Base-by-base conservation (phyloP, 2,113 vertebrate species). In the Anguilla japonica region DNA sequence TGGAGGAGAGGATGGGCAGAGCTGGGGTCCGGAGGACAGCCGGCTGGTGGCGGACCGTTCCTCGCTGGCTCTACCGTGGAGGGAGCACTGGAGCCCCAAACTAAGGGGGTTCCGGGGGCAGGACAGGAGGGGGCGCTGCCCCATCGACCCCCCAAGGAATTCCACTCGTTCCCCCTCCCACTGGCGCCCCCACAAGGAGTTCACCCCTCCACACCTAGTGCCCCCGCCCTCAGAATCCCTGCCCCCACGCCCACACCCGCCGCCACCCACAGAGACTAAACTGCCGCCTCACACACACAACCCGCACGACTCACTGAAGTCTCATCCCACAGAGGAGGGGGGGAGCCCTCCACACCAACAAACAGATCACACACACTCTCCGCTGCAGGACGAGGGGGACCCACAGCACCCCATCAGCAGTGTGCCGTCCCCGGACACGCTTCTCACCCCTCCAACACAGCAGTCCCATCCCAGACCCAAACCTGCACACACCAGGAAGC, bases 41-140 rank as follows among this genome's bases (percentile, higher is more conserved):
- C 96, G 95, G 57, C 91, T 98, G 56, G 94, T 97, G 87, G 94
- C 97, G 0, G 96, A 97, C 91, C 97, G 95, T 89, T 95, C 95
- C 75, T 95, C 96, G 20, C 92, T 97, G 85, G 96, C 97, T 22
- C 93, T 97, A 83, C 96, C 96, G 89, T 98, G 97, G 97, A 95
- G 97, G 92, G 96, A 97, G 82, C 96, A 94, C 91, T 98, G 97
- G 97, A 96, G 93, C 85, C 92, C 95, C 87, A 97, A 97, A 75
- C 92, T 98, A 83, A 92, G 96, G 89, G 94, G 95, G 81, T 97
- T 97, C 90, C 94, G 96, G 83, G 96, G 95, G 56, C 96, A 97
- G 91, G 96, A 97, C 92, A 95, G 91, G 14, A 93, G 90, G 1
- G 97, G 97, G 0, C 95, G 95, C 86, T 98, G 97, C 90, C 93